Conservation (phyloP, 2,113 vertebrate species). For the Lamprotornis superbus region DNA sequence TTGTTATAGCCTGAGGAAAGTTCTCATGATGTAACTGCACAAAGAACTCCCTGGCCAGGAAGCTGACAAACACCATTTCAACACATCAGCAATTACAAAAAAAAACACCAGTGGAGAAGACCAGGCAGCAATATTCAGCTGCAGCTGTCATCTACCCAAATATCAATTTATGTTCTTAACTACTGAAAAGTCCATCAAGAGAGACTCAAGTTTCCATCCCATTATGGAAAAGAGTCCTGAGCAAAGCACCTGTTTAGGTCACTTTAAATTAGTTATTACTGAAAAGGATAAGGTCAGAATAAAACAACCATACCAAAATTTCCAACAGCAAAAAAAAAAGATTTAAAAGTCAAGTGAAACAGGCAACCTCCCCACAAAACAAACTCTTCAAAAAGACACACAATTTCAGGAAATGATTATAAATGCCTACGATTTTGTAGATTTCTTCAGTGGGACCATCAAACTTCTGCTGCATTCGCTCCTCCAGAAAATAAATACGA, state of each 20-base stretch:
- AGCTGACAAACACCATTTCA: neutral
- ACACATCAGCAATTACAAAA: neutral
- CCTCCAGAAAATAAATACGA: constrained; percentile 97
- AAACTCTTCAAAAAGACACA: neutral
- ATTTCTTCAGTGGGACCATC: constrained; percentile 90
- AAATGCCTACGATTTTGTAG: constrained; percentile 84
- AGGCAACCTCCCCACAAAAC: neutral
- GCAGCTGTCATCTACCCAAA: neutral
- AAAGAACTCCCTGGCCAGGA: neutral
- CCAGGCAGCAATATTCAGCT: neutral
- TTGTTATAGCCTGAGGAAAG: neutral
- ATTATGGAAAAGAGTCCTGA: neutral
- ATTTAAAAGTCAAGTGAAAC: neutral
- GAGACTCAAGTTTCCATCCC: neutral
- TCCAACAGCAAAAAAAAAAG: neutral
- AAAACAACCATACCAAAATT: neutral
- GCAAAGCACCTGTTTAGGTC: neutral
- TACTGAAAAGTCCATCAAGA: neutral
- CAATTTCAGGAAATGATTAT: neutral
- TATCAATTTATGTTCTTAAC: neutral
- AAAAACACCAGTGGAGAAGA: neutral
- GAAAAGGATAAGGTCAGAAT: neutral
- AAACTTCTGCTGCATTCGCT: constrained; percentile 92
- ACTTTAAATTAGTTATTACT: neutral
- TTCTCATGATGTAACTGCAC: neutral